Evolutionary conservation across 1,140 invertebrate genomes (phyloP).

Genomic region (Tachypleus tridentatus): DNA sequence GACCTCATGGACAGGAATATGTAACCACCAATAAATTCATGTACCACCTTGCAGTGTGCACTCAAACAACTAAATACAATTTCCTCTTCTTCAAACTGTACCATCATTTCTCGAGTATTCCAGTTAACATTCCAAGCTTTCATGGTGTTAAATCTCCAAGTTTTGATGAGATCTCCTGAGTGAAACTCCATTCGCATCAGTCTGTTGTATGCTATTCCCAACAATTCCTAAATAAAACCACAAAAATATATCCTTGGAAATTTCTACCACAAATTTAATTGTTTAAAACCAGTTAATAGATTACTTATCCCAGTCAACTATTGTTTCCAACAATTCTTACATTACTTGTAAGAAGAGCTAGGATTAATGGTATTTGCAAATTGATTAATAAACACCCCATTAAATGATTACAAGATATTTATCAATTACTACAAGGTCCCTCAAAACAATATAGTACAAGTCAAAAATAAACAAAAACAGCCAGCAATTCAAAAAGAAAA

Average conservation of each 20-base stretch:
- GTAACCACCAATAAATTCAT: slow-evolving; percentile 98
- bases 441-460: too few relatives aligned
- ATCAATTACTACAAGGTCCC: too few relatives aligned
- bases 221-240: slow-evolving; percentile 53
- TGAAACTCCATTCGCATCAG: slow-evolving; percentile 89
- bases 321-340: too few relatives aligned
- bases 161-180: slow-evolving; percentile 89
- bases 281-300: too few relatives aligned
- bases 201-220: slow-evolving; percentile 89
- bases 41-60: slow-evolving; percentile 94
- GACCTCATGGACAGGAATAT: slow-evolving; percentile 97
- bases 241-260: background rate
- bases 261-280: too few relatives aligned
- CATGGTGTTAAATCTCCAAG: slow-evolving; percentile 94
- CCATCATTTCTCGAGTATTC: slow-evolving; percentile 97
- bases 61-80: slow-evolving; percentile 88
- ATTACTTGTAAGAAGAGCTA: too few relatives aligned
- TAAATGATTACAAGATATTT: too few relatives aligned
- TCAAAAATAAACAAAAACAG: too few relatives aligned
- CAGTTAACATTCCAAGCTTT: slow-evolving; percentile 99
- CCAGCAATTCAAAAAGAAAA: too few relatives aligned
- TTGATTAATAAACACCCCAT: too few relatives aligned
- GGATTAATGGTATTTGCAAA: too few relatives aligned
- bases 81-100: slow-evolving; percentile 92
- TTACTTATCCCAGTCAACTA: too few relatives aligned